Conservation (phyloP, 92 coral and sea anemone species). For the Paragorgia papillata region DNA sequence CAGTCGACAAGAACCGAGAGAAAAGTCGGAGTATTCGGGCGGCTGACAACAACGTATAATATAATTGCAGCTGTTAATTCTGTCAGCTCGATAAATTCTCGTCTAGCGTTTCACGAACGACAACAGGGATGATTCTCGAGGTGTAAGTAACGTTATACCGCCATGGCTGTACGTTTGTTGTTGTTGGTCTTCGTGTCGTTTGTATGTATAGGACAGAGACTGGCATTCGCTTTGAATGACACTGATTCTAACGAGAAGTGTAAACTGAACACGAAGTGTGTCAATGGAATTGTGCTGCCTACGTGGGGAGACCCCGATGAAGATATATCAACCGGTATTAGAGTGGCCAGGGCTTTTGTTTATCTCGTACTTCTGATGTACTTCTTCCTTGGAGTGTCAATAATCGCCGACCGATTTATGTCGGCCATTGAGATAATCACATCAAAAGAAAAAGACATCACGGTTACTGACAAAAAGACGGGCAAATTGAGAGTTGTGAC, state of each 20-base stretch:
- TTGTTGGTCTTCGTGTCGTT: not conserved
- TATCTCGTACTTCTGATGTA: constrained; percentile 82
- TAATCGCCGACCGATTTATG: constrained; percentile 99
- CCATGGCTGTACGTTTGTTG: not conserved
- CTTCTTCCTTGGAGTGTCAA: constrained; percentile 95
- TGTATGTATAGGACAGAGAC: not conserved
- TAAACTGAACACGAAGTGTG: constrained; percentile 61
- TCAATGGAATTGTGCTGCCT: constrained; percentile 79
- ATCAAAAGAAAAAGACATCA: constrained; percentile 94
- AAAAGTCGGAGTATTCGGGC: not conserved
- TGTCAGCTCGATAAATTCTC: not conserved
- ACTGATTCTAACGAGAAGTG: constrained; percentile 38
- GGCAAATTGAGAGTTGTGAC: constrained; percentile 90
- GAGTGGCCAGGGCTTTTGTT: constrained; percentile 92
- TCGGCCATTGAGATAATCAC: constrained; percentile 97
- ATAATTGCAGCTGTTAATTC: not conserved
- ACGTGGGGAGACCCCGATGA: constrained; percentile 72
- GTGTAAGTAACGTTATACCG: not conserved
- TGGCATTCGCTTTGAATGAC: not conserved
- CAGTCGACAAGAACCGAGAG: not conserved
- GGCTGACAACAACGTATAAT: not conserved
- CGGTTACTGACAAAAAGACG: constrained; percentile 77
- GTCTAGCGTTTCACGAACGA: not conserved
- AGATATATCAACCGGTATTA: constrained; percentile 76
- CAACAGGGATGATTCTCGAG: not conserved